Base-by-base conservation (phyloP, 2,797 vertebrate species). In the Syngnathus rostellatus region DNA sequence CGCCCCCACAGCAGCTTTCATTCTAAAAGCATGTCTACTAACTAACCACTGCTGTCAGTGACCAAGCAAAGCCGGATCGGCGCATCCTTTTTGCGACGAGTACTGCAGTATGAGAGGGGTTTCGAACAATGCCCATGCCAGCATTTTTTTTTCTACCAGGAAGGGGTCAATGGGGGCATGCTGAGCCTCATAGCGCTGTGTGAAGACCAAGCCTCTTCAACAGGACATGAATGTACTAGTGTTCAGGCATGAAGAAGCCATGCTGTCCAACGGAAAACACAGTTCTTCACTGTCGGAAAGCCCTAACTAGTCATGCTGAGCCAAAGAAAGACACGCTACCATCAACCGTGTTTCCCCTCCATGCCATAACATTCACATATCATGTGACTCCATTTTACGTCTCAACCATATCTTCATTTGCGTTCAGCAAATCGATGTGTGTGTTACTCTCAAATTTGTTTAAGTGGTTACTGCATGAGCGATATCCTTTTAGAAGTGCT, bases 251-350 rank as follows among this genome's bases (percentile, higher is more conserved):
- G 75, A 75, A 72, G 77, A 72, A 67, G 72, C 37, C 69, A 65
- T 76, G 73, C 76, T 71, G 62, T 79, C 57, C 61, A 51, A 76
- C 14, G 75, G 76, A 70, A 72, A 65, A 58, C 61, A 69, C 37
- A 8, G 21, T 38, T 17, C 72, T 78, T 67, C 40, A 8, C 65
- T 63, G 78, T 78, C 72, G 70, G 68, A 70, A 78, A 75, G 74
- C 77, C 77, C 77, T 71, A 3, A 53, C 73, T 79, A 72, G 81
- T 76, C 77, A 72, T 74, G 78, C 83, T 85, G 86, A 87, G 87
- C 89, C 89, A 90, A 90, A 90, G 86, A 90, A 84, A 71, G 87
- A 86, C 75, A 80, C 73, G 60, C 41, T 75, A 72, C 77, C 81
- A 82, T 85, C 81, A 76, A 65, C 68, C 73, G 25, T 69, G 68